Evolutionary conservation across 1,140 invertebrate species (phyloP).

Genomic region (Argopecten irradians): DNA sequence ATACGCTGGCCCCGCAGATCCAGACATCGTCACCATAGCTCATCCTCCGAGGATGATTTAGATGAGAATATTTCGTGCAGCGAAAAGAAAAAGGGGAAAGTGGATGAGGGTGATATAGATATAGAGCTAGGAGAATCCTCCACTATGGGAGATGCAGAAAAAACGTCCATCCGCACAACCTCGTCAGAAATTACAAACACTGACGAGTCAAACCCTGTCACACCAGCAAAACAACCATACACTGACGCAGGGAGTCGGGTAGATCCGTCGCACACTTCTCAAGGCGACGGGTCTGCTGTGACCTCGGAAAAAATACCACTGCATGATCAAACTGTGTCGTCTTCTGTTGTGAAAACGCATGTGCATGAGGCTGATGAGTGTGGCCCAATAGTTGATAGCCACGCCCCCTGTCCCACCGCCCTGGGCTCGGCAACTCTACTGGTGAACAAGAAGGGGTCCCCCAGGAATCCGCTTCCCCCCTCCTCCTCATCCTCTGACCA

Average conservation of each 20-base stretch:
- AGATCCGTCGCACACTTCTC: not conserved
- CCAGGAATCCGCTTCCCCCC: not conserved
- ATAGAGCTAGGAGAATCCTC: not conserved
- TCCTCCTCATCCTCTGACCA: conserved; percentile 4
- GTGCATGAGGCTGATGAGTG: conserved; percentile 11
- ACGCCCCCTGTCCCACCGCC: not conserved
- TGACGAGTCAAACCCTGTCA: conserved; percentile 24
- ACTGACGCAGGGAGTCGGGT: not conserved
- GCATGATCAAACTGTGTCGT: conserved; percentile 14
- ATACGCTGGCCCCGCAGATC: conserved; percentile 59
- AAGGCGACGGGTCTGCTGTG: not conserved
- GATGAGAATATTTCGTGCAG: conserved; percentile 40
- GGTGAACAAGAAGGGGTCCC: not conserved
- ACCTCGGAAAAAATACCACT: not conserved
- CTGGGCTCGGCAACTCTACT: not conserved
- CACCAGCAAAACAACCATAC: conserved; percentile 7
- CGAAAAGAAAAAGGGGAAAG: not conserved
- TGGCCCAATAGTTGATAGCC: not conserved
- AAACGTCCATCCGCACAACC: conserved; percentile 50
- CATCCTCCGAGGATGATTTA: conserved; percentile 69
- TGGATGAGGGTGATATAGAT: not conserved
- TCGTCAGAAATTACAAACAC: conserved; percentile 47
- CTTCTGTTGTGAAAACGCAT: conserved; percentile 16
- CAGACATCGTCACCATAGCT: conserved; percentile 68
- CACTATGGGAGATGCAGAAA: conserved; percentile 35